These are phyloP conservation scores for Mastomys coucha DNA, from an alignment of 2,113 vertebrate genomes.

Conservation along the genomic window DNA sequence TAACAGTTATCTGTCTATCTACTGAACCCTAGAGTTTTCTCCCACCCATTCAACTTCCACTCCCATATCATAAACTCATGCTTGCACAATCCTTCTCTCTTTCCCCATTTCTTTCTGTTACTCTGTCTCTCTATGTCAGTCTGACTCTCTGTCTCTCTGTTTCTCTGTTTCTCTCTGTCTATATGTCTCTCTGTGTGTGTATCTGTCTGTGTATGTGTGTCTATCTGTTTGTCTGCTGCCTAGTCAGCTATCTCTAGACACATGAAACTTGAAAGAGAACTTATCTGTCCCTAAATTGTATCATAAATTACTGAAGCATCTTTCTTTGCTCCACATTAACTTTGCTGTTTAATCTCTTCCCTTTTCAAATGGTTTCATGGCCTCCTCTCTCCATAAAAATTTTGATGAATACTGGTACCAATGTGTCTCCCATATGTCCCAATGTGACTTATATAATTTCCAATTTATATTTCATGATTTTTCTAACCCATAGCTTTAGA, in stretches of 20 bases:
- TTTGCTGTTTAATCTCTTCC: constrained; percentile 63
- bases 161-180: not conserved
- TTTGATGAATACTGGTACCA: constrained; percentile 60
- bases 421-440: constrained; percentile 55
- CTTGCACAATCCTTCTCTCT: no score
- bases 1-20: not conserved
- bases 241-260: not conserved
- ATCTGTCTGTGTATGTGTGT: not conserved
- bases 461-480: constrained; percentile 42
- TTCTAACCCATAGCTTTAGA: not conserved
- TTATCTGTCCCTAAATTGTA: constrained; percentile 44
- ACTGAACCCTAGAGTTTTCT: not conserved
- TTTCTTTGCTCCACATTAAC: constrained; percentile 60
- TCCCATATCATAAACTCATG: not conserved
- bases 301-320: constrained; percentile 62
- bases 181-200: not conserved
- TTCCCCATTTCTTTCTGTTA: not conserved
- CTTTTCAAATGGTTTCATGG: constrained; percentile 71
- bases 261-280: constrained; percentile 33
- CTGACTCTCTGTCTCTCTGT: not conserved
- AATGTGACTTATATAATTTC: no score
- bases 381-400: constrained; percentile 57
- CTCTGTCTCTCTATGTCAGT: not conserved
- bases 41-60: rapidly evolving
- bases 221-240: not conserved